phyloP scores from a whole-genome alignment of 2,888 invertebrate species.

The Hetaerina titia region DNA sequence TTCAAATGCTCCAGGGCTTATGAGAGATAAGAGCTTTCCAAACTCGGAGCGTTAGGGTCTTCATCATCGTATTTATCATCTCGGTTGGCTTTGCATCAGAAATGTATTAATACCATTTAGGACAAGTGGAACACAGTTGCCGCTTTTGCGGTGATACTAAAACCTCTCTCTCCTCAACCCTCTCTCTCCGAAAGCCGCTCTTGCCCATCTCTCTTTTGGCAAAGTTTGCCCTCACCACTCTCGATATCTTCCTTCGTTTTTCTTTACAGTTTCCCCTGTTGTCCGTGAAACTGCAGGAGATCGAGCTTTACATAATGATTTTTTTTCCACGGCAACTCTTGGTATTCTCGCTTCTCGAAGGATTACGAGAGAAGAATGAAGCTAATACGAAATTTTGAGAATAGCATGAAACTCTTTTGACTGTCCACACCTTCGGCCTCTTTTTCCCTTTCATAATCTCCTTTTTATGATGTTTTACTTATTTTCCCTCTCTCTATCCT shows the following conservation, averaged over 20 bases:
- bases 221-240: not conserved
- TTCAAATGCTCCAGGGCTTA: not conserved
- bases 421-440: not conserved
- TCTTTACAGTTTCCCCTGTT: too few relatives aligned
- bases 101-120: conserved; percentile 39
- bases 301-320: too few relatives aligned
- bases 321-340: not conserved
- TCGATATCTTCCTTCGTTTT: not conserved
- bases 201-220: not conserved
- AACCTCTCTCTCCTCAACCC: not conserved
- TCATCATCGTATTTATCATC: conserved; percentile 33
- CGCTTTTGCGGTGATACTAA: not conserved
- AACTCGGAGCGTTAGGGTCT: conserved; percentile 36
- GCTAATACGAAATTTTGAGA: not conserved
- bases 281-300: too few relatives aligned
- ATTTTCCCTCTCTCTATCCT: too few relatives aligned
- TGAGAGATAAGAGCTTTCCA: not conserved
- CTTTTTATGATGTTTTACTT: too few relatives aligned
- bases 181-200: not conserved
- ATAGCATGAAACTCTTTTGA: not conserved
- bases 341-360: not conserved
- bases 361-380: not conserved
- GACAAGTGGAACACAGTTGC: not conserved
- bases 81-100: conserved; percentile 39
- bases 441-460: not conserved